phyloP scores from a whole-genome alignment of 2,797 vertebrate genomes.

The Bradypus variegatus region DNA sequence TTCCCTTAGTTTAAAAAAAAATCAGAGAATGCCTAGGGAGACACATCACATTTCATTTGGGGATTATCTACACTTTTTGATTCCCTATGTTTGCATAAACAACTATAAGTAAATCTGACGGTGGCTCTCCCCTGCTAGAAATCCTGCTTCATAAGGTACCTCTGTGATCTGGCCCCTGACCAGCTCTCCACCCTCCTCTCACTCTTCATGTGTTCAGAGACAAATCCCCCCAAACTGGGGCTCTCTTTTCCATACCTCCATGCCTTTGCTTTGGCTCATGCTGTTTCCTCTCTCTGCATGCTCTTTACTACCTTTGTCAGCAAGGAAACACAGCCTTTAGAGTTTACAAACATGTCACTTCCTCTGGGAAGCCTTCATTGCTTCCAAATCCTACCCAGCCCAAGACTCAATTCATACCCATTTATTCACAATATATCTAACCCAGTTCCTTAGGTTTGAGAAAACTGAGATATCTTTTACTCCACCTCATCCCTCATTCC shows the following conservation, averaged over 20 bases:
- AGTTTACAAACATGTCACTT: not conserved
- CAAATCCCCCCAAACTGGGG: too few species aligned
- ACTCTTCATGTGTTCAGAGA: not conserved
- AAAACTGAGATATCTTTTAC: not conserved
- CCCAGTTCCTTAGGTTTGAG: not conserved
- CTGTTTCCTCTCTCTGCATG: not conserved
- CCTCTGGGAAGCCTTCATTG: not conserved
- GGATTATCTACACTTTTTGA: not conserved
- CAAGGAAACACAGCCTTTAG: not conserved
- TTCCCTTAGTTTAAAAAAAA: not conserved
- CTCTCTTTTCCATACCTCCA: not conserved
- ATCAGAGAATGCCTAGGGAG: not conserved
- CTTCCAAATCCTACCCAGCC: not conserved
- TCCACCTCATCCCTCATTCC: not conserved
- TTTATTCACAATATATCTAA: not conserved
- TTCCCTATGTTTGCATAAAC: not conserved
- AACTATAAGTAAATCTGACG: not conserved
- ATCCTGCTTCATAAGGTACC: not conserved
- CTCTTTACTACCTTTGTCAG: not conserved
- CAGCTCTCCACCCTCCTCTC: not conserved
- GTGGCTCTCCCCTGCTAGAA: not conserved
- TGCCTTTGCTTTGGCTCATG: not conserved
- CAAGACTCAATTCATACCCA: not conserved
- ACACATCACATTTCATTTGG: not conserved
- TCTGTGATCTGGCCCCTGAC: not conserved